Evolutionary conservation across 2,888 invertebrate species (phyloP), one percentile per base, ranked within the genome.

Genomic region (Rhabditoides inermis): DNA sequence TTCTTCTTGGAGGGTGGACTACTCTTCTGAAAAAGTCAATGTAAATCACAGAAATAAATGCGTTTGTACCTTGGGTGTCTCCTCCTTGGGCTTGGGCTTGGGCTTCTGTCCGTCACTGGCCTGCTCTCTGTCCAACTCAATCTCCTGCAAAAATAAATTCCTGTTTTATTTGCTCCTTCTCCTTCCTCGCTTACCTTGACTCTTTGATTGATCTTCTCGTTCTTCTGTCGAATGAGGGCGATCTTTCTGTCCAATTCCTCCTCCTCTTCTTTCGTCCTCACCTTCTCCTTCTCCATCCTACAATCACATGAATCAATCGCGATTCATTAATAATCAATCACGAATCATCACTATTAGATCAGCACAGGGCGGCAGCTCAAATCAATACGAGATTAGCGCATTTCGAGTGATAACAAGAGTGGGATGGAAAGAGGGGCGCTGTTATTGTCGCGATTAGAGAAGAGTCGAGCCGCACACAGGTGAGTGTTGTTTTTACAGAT

Each of bases 151-250:
- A 15, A n/a, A n/a, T n/a, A n/a, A n/a, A n/a, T n/a, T n/a, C n/a
- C n/a, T n/a, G n/a, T n/a, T n/a, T n/a, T n/a, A n/a, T n/a, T n/a
- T n/a, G n/a, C n/a, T n/a, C n/a, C n/a, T n/a, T n/a, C n/a, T n/a
- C n/a, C n/a, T n/a, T n/a, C 4, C 6, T 41, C 4, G 12, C 32
- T 10, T 10, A 66, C 65, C 58, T 62, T 63, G 36, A 56, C 55
- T 37, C 63, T 55, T 49, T 64, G 58, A 51, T 62, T 61, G 53
- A 64, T 61, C 49, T 63, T 60, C 49, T 49, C 60, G 60, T 66
- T 66, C 47, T 62, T 64, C 61, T 64, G 64, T 60, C 66, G 55
- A 49, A 66, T 66, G 53, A 61, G 60, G 44, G 66, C 66, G 55
- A 66, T 66, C 53, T 62, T 64, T 48, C 58, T 59, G 50, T 66